Evolutionary conservation across 23 tunicate species (phyloP).

Genomic region (Ciona savignyi): DNA sequence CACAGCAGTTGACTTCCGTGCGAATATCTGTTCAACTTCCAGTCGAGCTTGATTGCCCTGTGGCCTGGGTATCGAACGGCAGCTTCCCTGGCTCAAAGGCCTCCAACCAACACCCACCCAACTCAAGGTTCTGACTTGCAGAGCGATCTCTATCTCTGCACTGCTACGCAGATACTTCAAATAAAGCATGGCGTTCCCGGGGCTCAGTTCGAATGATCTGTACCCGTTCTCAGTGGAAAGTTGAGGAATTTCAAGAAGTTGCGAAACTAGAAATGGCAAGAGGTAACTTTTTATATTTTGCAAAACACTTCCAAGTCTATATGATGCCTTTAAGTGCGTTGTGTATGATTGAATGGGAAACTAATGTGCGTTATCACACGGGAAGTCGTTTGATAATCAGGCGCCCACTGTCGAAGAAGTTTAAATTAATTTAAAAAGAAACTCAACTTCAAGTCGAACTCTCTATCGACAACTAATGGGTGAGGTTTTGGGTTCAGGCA

Average conservation of each 20-base stretch:
- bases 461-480: too few relatives aligned
- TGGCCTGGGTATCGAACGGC: neutral
- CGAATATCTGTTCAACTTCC: neutral
- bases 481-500: too few relatives aligned
- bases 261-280: slow-evolving; percentile 6
- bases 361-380: neutral
- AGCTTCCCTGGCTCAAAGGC: slow-evolving; percentile 6
- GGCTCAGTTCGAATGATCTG: slow-evolving; percentile 1
- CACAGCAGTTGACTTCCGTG: neutral
- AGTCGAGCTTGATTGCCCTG: neutral
- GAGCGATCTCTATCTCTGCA: slow-evolving; percentile 22
- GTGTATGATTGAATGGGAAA: too few relatives aligned
- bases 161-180: slow-evolving; percentile 14
- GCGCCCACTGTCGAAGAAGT: too few relatives aligned
- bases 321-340: too few relatives aligned
- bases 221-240: slow-evolving; percentile 15
- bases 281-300: neutral
- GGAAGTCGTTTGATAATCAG: too few relatives aligned
- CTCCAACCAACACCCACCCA: slow-evolving; percentile 61
- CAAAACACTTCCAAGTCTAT: too few relatives aligned
- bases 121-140: slow-evolving; percentile 16
- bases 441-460: too few relatives aligned
- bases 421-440: too few relatives aligned
- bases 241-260: slow-evolving; percentile 8
- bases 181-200: slow-evolving; percentile 11